Conservation (phyloP, 2,797 vertebrate genomes). For the Rhincodon typus region DNA sequence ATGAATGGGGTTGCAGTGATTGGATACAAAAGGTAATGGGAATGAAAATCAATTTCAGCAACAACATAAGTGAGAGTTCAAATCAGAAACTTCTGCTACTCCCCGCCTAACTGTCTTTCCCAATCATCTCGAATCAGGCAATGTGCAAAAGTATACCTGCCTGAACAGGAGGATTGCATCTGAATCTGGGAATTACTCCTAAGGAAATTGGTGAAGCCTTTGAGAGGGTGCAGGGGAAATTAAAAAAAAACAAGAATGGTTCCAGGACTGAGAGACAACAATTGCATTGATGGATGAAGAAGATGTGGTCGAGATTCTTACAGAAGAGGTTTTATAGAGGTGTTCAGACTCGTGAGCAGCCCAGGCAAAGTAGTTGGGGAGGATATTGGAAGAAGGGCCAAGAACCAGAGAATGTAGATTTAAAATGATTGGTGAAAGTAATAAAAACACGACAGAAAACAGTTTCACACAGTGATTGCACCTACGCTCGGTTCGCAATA, state of each 20-base stretch:
- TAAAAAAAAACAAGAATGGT: background rate
- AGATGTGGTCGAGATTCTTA: background rate
- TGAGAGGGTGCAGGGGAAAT: background rate
- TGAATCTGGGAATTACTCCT: background rate
- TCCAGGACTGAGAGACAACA: background rate
- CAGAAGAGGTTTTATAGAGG: background rate
- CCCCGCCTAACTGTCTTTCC: background rate
- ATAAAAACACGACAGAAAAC: background rate
- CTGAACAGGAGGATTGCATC: background rate
- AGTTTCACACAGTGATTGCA: background rate
- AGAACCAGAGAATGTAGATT: background rate
- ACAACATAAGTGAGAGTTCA: background rate
- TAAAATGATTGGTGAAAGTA: background rate
- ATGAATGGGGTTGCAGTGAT: background rate
- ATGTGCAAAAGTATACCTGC: background rate
- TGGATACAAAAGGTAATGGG: background rate
- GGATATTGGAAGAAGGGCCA: background rate
- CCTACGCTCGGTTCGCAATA: no score
- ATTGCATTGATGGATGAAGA: background rate
- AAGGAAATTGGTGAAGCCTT: background rate
- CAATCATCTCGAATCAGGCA: background rate
- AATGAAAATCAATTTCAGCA: background rate
- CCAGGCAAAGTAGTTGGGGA: background rate
- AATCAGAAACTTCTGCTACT: background rate
- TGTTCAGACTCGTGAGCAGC: background rate